Evolutionary conservation across 2,113 vertebrate genomes (phyloP).

Genomic region (Anoplopoma fimbria): DNA sequence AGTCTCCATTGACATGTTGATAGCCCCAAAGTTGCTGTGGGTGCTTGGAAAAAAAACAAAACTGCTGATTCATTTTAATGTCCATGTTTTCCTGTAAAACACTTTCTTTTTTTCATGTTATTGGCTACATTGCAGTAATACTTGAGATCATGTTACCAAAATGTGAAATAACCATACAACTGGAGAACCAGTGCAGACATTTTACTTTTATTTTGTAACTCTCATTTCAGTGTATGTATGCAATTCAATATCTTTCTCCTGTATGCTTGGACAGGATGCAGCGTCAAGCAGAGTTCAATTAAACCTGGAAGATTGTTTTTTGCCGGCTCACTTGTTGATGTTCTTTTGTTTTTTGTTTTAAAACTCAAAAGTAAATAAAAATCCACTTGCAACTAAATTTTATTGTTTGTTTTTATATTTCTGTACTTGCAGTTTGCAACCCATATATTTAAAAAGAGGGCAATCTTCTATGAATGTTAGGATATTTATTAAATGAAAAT

Average conservation of each 20-base stretch:
- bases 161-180: slow-evolving; percentile 52
- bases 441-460: background rate
- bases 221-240: slow-evolving; percentile 53
- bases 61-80: slow-evolving; percentile 36
- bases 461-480: background rate
- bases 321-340: slow-evolving; percentile 55
- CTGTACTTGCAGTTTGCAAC: background rate
- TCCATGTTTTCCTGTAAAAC: slow-evolving; percentile 36
- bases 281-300: slow-evolving; percentile 47
- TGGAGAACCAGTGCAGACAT: slow-evolving; percentile 45
- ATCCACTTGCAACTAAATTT: slow-evolving; percentile 53
- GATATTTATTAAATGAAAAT: background rate
- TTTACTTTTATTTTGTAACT: slow-evolving; percentile 38
- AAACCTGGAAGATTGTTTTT: slow-evolving; percentile 58
- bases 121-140: slow-evolving; percentile 26
- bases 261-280: slow-evolving; percentile 29
- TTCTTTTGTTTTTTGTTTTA: slow-evolving; percentile 60
- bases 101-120: slow-evolving; percentile 42
- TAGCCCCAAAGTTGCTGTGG: background rate
- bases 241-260: slow-evolving; percentile 32
- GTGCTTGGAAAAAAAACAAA: slow-evolving; percentile 4
- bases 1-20: slow-evolving; percentile 35
- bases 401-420: background rate
- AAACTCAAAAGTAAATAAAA: slow-evolving; percentile 81
- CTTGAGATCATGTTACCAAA: slow-evolving; percentile 50